Conservation (phyloP, 2,888 invertebrate genomes). For the Crematogaster levior region DNA sequence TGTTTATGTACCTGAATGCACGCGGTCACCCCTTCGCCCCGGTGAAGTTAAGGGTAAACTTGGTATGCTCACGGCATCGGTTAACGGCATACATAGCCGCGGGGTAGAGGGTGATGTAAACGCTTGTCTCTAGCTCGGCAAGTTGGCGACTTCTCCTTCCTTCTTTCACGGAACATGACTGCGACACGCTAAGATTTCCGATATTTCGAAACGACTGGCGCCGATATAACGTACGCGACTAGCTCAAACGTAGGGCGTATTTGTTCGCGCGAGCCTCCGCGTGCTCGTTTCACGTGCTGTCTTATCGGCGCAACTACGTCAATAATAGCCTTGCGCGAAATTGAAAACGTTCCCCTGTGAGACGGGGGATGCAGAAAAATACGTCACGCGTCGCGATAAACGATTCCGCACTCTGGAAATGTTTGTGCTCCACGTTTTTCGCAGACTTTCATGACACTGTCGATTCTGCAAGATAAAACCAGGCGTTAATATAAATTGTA, state of each 20-base stretch:
- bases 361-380: constrained; percentile 27
- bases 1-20: not conserved
- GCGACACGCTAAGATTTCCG: constrained; percentile 67
- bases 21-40: constrained; percentile 4
- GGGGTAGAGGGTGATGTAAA: constrained; percentile 60
- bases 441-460: not conserved
- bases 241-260: not conserved
- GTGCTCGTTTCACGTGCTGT: constrained; percentile 51
- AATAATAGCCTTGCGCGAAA: constrained; percentile 67
- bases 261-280: not conserved
- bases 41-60: constrained; percentile 25
- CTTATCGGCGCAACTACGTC: constrained; percentile 65
- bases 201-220: constrained; percentile 68
- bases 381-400: constrained; percentile 47
- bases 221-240: constrained; percentile 59
- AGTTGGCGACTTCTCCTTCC: constrained; percentile 64
- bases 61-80: constrained; percentile 40
- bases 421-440: constrained; percentile 13
- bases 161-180: constrained; percentile 55
- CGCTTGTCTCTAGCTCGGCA: constrained; percentile 62
- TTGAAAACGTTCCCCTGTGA: constrained; percentile 60
- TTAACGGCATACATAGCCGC: constrained; percentile 31
- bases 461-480: constrained; percentile 12
- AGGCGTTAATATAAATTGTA: not conserved
- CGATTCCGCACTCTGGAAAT: constrained; percentile 39